phyloP scores from a whole-genome alignment of 2,113 vertebrate species.

The Corvus cornix region DNA sequence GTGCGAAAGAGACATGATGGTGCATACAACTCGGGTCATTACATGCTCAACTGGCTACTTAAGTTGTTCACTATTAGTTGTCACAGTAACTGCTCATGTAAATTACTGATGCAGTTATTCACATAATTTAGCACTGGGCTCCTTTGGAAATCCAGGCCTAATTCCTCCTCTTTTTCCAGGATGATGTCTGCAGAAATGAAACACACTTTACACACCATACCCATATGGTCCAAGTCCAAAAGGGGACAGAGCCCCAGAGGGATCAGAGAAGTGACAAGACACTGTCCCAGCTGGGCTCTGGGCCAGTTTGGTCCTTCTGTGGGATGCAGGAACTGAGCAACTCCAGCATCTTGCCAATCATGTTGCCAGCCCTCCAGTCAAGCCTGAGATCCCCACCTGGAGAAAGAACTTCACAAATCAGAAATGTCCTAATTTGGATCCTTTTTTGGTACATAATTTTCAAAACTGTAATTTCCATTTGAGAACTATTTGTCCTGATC shows the following conservation, averaged over 20 bases:
- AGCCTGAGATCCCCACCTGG: slow-evolving; percentile 61
- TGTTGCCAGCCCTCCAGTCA: slow-evolving; percentile 27
- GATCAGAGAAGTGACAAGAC: background rate
- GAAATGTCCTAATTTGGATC: slow-evolving; percentile 66
- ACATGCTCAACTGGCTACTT: slow-evolving; percentile 47
- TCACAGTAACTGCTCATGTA: slow-evolving; percentile 64
- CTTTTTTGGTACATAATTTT: slow-evolving; percentile 63
- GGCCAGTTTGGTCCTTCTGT: background rate
- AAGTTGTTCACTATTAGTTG: slow-evolving; percentile 40
- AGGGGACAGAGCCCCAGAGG: background rate
- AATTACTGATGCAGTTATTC: slow-evolving; percentile 44
- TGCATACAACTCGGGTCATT: slow-evolving; percentile 46
- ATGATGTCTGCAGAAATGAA: background rate
- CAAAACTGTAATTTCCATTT: slow-evolving; percentile 68
- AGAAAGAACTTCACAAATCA: slow-evolving; percentile 60
- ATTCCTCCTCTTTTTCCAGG: background rate
- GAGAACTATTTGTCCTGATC: slow-evolving; percentile 69
- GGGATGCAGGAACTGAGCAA: background rate
- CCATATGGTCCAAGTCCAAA: background rate
- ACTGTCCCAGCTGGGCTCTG: background rate
- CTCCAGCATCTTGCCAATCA: slow-evolving; percentile 26
- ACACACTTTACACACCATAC: background rate
- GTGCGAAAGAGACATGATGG: slow-evolving; percentile 30
- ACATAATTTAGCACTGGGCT: slow-evolving; percentile 20
- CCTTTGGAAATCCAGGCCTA: slow-evolving; percentile 19